phyloP scores from a whole-genome alignment of 1,140 invertebrate genomes.

The Drosophila novamexicana region DNA sequence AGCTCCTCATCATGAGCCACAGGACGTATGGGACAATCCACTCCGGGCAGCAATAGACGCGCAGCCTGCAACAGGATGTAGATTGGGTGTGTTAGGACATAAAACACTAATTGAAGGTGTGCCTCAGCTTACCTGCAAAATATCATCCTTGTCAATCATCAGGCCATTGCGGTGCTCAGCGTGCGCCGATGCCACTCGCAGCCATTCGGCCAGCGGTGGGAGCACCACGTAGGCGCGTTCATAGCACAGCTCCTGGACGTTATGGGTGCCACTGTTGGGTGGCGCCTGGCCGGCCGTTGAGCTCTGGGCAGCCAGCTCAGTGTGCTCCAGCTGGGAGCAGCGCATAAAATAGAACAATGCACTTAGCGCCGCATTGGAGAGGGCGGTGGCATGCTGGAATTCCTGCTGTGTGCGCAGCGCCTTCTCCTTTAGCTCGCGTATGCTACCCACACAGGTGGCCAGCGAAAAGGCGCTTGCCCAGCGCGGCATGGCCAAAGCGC shows the following conservation, averaged over 20 bases:
- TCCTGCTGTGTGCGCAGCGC: conserved; percentile 86
- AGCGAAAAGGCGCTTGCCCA: conserved; percentile 93
- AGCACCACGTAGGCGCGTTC: conserved; percentile 94
- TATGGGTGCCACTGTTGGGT: conserved; percentile 68
- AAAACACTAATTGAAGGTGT: too few species aligned
- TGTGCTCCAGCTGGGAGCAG: conserved; percentile 90
- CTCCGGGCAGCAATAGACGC: conserved; percentile 92
- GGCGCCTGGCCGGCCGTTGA: conserved; percentile 50
- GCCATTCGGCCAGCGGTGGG: conserved; percentile 94
- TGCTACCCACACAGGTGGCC: conserved; percentile 94
- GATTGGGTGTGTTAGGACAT: neutral
- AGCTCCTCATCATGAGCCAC: conserved; percentile 86
- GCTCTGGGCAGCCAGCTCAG: conserved; percentile 78
- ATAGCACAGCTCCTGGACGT: conserved; percentile 91
- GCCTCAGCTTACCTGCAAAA: conserved; percentile 88
- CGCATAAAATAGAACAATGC: conserved; percentile 96
- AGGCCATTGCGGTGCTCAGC: conserved; percentile 92
- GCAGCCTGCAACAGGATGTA: conserved; percentile 89
- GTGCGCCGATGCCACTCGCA: conserved; percentile 92
- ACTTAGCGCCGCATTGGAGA: conserved; percentile 89
- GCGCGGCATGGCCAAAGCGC: conserved; percentile 91
- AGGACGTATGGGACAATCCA: conserved; percentile 93
- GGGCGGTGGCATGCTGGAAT: conserved; percentile 85
- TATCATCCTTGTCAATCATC: conserved; percentile 93
- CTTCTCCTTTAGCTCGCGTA: conserved; percentile 91